Evolutionary conservation across 1,140 invertebrate genomes (phyloP).

Genomic region (Myzus persicae): DNA sequence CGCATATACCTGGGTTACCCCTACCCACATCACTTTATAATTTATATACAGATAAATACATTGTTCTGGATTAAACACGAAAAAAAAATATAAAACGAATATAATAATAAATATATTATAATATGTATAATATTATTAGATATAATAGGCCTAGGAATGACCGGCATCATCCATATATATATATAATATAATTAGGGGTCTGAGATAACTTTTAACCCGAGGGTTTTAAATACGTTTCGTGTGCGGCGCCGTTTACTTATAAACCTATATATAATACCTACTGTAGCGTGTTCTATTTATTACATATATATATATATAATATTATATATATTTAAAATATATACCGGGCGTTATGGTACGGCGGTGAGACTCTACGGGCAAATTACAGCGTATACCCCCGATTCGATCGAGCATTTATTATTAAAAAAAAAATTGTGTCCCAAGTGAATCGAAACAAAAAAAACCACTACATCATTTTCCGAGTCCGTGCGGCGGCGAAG

Average conservation of each 20-base stretch:
- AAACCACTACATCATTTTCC: constrained; percentile 36
- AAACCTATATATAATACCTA: neutral
- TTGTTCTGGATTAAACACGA: neutral
- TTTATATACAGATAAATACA: neutral
- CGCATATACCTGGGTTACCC: neutral
- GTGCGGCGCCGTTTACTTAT: constrained; percentile 27
- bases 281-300: constrained; percentile 11
- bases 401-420: constrained; percentile 28
- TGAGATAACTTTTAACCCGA: constrained; percentile 21
- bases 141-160: constrained; percentile 17
- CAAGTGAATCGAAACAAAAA: neutral
- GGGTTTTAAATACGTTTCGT: constrained; percentile 40
- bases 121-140: constrained; percentile 18
- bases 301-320: neutral
- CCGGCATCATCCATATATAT: neutral
- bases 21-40: neutral
- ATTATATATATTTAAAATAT: constrained; percentile 13
- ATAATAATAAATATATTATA: constrained; percentile 3
- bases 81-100: neutral
- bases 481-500: neutral
- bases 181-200: constrained; percentile 42
- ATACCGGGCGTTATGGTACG: constrained; percentile 5
- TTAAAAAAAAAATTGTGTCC: neutral
- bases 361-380: neutral
- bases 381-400: neutral